Conservation (phyloP, 2,797 vertebrate genomes). For the Chaenodraco wilsoni region DNA sequence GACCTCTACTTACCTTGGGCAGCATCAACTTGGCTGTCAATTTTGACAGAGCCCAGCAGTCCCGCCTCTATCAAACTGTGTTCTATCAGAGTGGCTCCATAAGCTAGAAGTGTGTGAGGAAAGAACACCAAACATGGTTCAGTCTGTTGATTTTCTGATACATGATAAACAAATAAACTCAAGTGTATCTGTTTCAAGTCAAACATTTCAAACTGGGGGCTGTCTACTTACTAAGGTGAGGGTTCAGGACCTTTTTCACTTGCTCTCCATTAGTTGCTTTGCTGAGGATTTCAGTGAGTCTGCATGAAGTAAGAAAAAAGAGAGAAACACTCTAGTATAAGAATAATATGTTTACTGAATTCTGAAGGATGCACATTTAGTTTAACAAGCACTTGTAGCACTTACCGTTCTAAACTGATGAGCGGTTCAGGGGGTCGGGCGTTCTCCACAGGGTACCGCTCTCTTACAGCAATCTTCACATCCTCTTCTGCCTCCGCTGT, state of each 20-base stretch:
- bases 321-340: not conserved
- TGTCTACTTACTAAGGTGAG: conserved; percentile 90
- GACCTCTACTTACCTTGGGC: conserved; percentile 72
- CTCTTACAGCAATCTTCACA: conserved; percentile 95
- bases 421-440: conserved; percentile 87
- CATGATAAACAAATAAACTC: not conserved
- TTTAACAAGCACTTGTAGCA: not conserved
- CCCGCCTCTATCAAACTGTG: conserved; percentile 92
- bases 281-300: conserved; percentile 89
- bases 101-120: conserved; percentile 74
- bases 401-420: conserved; percentile 88
- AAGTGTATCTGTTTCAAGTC: not conserved
- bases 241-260: conserved; percentile 92
- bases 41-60: conserved; percentile 86
- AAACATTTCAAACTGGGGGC: not conserved
- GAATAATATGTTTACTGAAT: not conserved
- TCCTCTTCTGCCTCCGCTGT: conserved; percentile 89
- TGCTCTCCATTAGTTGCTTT: conserved; percentile 88
- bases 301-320: conserved; percentile 51
- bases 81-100: conserved; percentile 93
- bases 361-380: not conserved
- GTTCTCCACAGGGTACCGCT: conserved; percentile 90
- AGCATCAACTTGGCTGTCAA: conserved; percentile 83
- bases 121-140: conserved; percentile 6
- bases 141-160: not conserved